Evolutionary conservation across 2,113 vertebrate genomes (phyloP).

Genomic region (Embiotoca jacksoni): DNA sequence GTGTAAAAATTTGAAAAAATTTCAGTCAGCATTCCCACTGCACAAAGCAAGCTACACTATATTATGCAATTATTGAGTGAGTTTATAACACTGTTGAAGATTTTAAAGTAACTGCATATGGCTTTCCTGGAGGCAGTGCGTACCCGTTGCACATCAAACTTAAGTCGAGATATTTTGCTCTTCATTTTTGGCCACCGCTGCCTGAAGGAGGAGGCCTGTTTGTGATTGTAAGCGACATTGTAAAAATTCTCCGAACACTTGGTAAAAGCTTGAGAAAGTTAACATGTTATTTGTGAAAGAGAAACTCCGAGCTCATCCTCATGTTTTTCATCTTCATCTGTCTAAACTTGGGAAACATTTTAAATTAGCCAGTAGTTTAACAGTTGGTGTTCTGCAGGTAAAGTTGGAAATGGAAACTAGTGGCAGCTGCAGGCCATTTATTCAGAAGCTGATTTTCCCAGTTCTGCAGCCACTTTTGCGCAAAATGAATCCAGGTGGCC

Average conservation of each 20-base stretch:
- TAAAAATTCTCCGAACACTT: not conserved
- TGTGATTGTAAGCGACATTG: not conserved
- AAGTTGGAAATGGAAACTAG: slow-evolving; percentile 52
- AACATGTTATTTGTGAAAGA: slow-evolving; percentile 32
- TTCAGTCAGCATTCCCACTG: not conserved
- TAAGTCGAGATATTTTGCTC: not conserved
- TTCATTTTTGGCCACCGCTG: not conserved
- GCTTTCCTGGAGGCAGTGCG: too few relatives aligned
- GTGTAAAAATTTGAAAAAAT: not conserved
- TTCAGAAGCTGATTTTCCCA: slow-evolving; percentile 56
- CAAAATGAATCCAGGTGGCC: slow-evolving; percentile 73
- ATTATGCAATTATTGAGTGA: not conserved
- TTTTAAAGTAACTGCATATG: too few relatives aligned
- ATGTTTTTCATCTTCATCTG: not conserved
- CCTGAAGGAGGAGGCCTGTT: too few relatives aligned
- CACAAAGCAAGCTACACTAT: not conserved
- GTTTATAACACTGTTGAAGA: not conserved
- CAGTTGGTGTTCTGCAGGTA: slow-evolving; percentile 17
- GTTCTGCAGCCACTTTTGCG: slow-evolving; percentile 55
- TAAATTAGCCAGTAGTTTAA: not conserved
- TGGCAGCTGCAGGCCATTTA: slow-evolving; percentile 66
- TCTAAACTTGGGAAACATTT: not conserved
- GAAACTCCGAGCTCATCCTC: not conserved
- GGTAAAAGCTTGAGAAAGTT: not conserved
- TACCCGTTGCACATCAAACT: not conserved